phyloP scores from a whole-genome alignment of 2,113 vertebrate species.

The Eclectus roratus region DNA sequence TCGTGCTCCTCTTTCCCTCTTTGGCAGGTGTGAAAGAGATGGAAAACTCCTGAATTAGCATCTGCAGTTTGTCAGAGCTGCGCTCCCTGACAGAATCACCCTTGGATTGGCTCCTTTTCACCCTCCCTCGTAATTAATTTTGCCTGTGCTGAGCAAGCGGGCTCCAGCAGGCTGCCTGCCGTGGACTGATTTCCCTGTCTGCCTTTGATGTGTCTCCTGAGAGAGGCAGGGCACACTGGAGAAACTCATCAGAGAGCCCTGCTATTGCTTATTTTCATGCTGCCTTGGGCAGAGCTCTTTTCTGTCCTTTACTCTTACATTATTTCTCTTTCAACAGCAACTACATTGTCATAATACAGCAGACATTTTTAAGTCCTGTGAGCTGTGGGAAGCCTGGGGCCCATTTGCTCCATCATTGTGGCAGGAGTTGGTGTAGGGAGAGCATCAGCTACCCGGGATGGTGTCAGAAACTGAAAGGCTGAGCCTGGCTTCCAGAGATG shows the following conservation, averaged over 20 bases:
- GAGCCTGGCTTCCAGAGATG: fast-evolving
- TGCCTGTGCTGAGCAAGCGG: conserved; percentile 52
- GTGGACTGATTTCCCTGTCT: conserved; percentile 19
- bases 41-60: conserved; percentile 23
- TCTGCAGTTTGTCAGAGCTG: background rate
- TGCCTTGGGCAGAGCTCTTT: conserved; percentile 43
- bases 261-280: background rate
- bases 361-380: background rate
- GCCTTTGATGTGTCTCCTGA: conserved; percentile 43
- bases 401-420: fast-evolving
- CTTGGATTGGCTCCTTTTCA: background rate
- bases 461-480: fast-evolving
- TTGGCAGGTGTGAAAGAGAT: background rate
- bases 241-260: conserved; percentile 2
- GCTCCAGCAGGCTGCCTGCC: background rate
- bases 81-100: background rate
- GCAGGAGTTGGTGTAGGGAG: fast-evolving
- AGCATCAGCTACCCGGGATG: fast-evolving
- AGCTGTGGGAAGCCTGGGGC: background rate
- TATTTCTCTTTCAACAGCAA: background rate
- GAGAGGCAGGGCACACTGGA: conserved; percentile 11
- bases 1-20: background rate
- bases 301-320: background rate
- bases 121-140: conserved; percentile 50
- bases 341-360: fast-evolving